Conservation (phyloP, 2,797 vertebrate species). For the Lerista edwardsae region DNA sequence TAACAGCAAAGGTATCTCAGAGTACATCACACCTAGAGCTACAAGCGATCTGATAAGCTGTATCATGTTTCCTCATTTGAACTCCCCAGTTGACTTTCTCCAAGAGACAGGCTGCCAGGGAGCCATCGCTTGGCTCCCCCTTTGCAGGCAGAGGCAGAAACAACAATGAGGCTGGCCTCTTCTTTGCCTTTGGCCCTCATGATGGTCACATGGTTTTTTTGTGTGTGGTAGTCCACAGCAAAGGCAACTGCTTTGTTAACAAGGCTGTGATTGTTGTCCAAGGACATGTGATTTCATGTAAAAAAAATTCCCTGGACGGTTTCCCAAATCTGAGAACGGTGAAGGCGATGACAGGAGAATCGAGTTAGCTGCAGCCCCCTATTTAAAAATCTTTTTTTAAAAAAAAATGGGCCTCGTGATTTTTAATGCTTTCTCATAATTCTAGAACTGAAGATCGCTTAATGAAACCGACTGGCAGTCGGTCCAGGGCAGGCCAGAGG, state of each 20-base stretch:
- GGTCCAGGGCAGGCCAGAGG: neutral
- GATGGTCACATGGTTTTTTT: neutral
- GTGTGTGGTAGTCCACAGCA: neutral
- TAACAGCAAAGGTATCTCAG: neutral
- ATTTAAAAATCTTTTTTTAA: neutral
- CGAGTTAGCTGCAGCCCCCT: neutral
- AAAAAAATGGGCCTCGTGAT: neutral
- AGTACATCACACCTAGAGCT: neutral
- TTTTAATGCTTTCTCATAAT: slow-evolving; percentile 7
- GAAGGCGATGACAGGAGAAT: neutral
- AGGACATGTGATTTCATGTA: slow-evolving; percentile 19
- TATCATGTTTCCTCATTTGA: slow-evolving; percentile 40
- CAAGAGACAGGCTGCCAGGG: accelerated
- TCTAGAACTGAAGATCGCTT: neutral
- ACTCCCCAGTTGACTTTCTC: neutral
- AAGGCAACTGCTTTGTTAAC: neutral
- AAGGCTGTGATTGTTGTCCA: neutral
- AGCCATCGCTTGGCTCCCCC: neutral
- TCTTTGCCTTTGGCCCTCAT: neutral
- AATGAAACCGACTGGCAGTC: neutral
- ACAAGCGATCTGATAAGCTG: neutral
- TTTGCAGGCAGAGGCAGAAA: slow-evolving; percentile 20
- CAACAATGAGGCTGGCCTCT: slow-evolving; percentile 2
- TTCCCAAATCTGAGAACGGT: neutral
- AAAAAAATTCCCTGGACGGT: neutral